phyloP scores from a whole-genome alignment of 2,888 invertebrate species.

The Drosophila falleni region DNA sequence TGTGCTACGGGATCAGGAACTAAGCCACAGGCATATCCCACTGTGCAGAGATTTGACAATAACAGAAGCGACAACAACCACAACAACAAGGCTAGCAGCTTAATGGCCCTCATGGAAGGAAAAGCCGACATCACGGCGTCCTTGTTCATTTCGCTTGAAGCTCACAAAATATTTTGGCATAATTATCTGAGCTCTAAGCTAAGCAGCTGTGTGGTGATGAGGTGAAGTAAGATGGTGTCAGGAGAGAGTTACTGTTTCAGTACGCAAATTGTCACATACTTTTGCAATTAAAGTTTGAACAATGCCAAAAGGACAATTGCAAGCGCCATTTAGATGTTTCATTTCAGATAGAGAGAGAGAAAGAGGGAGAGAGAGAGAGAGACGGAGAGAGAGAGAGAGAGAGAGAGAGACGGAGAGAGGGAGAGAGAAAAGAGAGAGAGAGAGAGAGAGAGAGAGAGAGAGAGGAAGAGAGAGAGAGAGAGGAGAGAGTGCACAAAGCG shows the following conservation, averaged over 20 bases:
- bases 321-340: constrained; percentile 63
- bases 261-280: constrained; percentile 32
- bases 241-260: not conserved
- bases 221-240: not conserved
- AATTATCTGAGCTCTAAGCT: constrained; percentile 58
- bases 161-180: constrained; percentile 67
- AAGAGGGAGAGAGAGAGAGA: not conserved
- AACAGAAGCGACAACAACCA: constrained; percentile 8
- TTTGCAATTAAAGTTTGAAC: constrained; percentile 71
- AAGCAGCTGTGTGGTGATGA: not conserved
- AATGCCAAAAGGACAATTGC: constrained; percentile 36
- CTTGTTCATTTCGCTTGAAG: constrained; percentile 39
- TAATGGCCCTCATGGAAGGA: constrained; percentile 36
- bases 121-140: constrained; percentile 23
- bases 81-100: constrained; percentile 12
- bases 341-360: constrained; percentile 40
- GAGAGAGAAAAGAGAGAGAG: not conserved
- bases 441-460: constrained; percentile 27
- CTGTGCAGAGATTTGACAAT: constrained; percentile 42
- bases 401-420: not conserved
- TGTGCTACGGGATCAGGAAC: constrained; percentile 51
- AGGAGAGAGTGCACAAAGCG: constrained; percentile 26
- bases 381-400: not conserved
- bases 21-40: constrained; percentile 49
- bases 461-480: not conserved